Evolutionary conservation across 2,888 invertebrate species (phyloP).

Genomic region (Lasioglossum lativentre): DNA sequence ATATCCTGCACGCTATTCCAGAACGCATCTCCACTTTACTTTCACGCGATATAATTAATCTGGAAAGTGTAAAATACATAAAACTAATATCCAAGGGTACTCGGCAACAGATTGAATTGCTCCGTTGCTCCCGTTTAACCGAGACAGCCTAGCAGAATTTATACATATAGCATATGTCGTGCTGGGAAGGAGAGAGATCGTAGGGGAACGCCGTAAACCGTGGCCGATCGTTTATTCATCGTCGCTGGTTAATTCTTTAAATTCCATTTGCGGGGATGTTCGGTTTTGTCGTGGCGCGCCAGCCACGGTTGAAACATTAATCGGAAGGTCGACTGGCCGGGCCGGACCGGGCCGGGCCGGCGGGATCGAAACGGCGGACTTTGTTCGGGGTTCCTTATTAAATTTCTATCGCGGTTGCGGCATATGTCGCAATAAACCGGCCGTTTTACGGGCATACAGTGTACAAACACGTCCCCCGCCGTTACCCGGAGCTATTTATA

Average conservation of each 20-base stretch:
- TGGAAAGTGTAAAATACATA: too few relatives aligned
- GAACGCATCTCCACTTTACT: too few relatives aligned
- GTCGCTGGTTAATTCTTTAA: slow-evolving; percentile 44
- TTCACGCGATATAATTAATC: too few relatives aligned
- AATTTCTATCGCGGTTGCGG: slow-evolving; percentile 49
- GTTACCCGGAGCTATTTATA: slow-evolving; percentile 44
- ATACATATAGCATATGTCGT: not conserved
- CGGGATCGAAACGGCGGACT: slow-evolving; percentile 15
- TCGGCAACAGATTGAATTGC: not conserved
- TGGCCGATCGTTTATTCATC: slow-evolving; percentile 22
- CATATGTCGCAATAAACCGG: slow-evolving; percentile 51
- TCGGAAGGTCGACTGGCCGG: not conserved
- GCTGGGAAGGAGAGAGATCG: not conserved
- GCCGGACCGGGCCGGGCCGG: not conserved
- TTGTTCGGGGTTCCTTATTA: slow-evolving; percentile 42
- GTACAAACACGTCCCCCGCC: slow-evolving; percentile 37
- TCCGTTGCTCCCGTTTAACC: not conserved
- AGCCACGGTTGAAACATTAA: slow-evolving; percentile 42
- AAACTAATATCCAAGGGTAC: not conserved
- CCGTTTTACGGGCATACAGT: slow-evolving; percentile 37
- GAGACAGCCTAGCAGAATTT: not conserved
- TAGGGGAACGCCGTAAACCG: slow-evolving; percentile 7
- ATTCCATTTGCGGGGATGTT: slow-evolving; percentile 37
- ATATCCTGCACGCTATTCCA: not conserved
- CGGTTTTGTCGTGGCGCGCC: slow-evolving; percentile 23